A percentile compares a stretch with the other conserved stretches of the same genome.
These are phyloP conservation scores for Tachycineta bicolor DNA, from an alignment of 2,113 vertebrate species.

Conservation along the genomic window DNA sequence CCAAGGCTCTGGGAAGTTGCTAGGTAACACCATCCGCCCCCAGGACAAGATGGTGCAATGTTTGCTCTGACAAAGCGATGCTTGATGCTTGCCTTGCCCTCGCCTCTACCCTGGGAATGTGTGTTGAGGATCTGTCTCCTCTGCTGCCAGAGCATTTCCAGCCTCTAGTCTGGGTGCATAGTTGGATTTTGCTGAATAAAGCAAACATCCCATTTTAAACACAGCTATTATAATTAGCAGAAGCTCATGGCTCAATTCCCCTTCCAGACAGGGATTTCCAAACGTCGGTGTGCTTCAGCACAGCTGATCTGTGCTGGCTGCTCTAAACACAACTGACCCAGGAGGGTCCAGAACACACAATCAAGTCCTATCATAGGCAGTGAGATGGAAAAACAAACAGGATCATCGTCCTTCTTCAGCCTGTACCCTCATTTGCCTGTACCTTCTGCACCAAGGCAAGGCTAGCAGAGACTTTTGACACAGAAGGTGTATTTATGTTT, in stretches of 20 bases:
- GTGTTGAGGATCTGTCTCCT: background rate
- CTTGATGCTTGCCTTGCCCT: background rate
- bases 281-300: conserved; percentile 8
- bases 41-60: background rate
- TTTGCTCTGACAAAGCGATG: background rate
- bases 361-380: background rate
- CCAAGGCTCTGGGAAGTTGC: conserved; percentile 20
- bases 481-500: background rate
- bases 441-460: background rate
- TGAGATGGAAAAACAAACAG: background rate
- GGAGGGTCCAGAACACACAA: background rate
- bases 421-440: background rate
- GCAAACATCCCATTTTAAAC: conserved; percentile 46
- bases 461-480: background rate
- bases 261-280: conserved; percentile 54
- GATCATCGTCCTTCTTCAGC: background rate
- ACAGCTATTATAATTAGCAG: conserved; percentile 39
- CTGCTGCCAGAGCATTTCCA: background rate
- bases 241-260: conserved; percentile 16
- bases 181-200: conserved; percentile 29
- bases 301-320: background rate
- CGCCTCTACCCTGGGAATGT: fast-evolving
- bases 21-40: conserved; percentile 17
- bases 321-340: background rate
- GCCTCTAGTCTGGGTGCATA: background rate